Evolutionary conservation across 92 coral and sea anemone species (phyloP).

Genomic region (Epizoanthus rinbou): DNA sequence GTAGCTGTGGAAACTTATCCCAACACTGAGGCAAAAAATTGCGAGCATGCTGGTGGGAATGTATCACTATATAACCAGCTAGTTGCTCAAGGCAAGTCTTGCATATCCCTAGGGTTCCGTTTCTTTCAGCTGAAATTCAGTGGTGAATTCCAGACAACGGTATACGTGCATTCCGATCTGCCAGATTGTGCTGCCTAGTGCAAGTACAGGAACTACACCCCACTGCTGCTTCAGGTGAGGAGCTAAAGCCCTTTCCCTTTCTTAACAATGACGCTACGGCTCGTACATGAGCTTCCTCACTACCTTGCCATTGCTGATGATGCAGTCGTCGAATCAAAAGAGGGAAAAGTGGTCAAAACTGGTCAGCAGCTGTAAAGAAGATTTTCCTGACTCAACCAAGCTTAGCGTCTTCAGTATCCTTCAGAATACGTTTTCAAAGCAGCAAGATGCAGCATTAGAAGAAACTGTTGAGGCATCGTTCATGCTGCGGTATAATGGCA

Average conservation of each 20-base stretch:
- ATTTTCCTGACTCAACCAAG: conserved; percentile 31
- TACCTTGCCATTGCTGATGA: conserved; percentile 49
- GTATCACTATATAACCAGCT: conserved; percentile 27
- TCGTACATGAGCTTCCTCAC: conserved; percentile 45
- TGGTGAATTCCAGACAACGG: conserved; percentile 12
- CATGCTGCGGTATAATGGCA: conserved; percentile 25
- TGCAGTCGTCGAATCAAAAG: conserved; percentile 37
- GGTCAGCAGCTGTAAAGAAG: conserved; percentile 49
- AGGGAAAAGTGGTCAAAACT: conserved; percentile 46
- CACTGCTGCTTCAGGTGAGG: conserved; percentile 47
- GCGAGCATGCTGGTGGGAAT: conserved; percentile 37
- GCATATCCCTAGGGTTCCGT: conserved; percentile 17
- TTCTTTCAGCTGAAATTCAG: conserved; percentile 33
- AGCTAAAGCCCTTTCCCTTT: conserved; percentile 40
- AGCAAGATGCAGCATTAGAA: conserved; percentile 35
- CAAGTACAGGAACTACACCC: conserved; percentile 38
- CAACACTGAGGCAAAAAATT: conserved; percentile 44
- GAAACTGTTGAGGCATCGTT: conserved; percentile 31
- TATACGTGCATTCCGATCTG: conserved; percentile 46
- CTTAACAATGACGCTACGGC: conserved; percentile 44
- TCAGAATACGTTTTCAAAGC: conserved; percentile 12
- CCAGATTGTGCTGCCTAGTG: conserved; percentile 49
- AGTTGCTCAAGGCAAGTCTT: conserved; percentile 31
- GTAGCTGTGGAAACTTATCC: conserved; percentile 48
- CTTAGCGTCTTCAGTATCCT: conserved; percentile 25